Percentiles rank a stretch among this genome's conserved stretches.
phyloP scores from a whole-genome alignment of 2,888 invertebrate species.

The Autographa gamma region DNA sequence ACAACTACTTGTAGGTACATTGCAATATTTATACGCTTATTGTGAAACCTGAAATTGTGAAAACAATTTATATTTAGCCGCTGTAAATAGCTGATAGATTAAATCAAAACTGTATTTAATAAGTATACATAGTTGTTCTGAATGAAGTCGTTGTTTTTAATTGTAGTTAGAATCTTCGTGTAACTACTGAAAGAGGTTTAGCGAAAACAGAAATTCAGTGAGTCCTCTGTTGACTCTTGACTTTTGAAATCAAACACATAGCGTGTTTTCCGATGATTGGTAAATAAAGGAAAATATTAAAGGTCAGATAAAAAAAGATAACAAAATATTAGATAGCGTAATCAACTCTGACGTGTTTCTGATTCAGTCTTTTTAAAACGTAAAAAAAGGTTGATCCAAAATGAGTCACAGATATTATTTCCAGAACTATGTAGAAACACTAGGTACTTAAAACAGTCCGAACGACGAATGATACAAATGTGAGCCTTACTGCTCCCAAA shows the following conservation, averaged over 20 bases:
- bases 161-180: no score
- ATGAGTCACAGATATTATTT: neutral
- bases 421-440: neutral
- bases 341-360: neutral
- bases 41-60: no score
- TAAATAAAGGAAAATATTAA: constrained; percentile 6
- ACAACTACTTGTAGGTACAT: neutral
- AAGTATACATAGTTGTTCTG: no score
- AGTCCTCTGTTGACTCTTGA: no score
- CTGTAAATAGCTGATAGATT: no score
- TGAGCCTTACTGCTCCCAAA: neutral
- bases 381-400: neutral
- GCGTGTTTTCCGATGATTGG: no score
- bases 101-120: no score
- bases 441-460: neutral
- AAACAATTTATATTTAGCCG: no score
- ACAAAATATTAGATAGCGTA: neutral
- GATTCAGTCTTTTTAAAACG: neutral
- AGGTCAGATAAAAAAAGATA: constrained; percentile 13
- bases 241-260: constrained; percentile 1
- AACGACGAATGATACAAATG: neutral
- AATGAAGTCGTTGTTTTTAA: no score
- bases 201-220: no score
- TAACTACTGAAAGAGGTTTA: no score
- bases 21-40: neutral